Evolutionary conservation across 30 jellyfish, hydroid and myxozoan species (phyloP).

Genomic region (Catostylus mosaicus): DNA sequence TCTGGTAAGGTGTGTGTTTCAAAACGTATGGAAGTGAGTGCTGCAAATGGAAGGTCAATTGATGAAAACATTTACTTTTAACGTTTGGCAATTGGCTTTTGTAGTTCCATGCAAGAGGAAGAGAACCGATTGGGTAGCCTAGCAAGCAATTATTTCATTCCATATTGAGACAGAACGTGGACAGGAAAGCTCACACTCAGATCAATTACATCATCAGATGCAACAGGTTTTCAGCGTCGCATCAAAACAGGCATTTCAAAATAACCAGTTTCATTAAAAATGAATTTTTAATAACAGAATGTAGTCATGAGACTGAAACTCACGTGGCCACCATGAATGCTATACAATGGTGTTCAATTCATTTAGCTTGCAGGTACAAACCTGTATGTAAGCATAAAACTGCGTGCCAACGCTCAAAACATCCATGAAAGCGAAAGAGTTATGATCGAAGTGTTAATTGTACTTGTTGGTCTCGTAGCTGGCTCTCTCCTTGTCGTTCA

Average conservation of each 20-base stretch:
- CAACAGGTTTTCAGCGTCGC: background rate
- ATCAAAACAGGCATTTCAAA: no score
- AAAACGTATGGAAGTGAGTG: no score
- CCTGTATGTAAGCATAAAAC: background rate
- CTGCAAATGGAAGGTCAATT: no score
- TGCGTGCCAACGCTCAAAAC: background rate
- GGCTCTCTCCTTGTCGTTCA: conserved; percentile 95
- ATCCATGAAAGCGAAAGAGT: conserved; percentile 34
- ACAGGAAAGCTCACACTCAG: no score
- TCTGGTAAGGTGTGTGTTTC: no score
- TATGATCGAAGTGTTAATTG: conserved; percentile 86
- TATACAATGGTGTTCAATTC: conserved; percentile 24
- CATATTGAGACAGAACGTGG: no score
- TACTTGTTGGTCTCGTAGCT: conserved; percentile 87
- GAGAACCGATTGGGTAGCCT: no score
- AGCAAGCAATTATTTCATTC: no score
- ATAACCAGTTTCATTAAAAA: background rate
- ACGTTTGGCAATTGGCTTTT: no score
- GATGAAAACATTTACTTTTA: no score
- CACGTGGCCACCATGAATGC: conserved; percentile 63
- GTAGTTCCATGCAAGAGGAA: no score
- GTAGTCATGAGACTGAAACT: conserved; percentile 5
- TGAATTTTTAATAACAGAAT: conserved; percentile 63
- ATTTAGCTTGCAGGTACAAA: conserved; percentile 18
- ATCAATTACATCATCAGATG: background rate